Base-by-base conservation (phyloP, 2,888 invertebrate genomes). In the Caenorhabditis japonica region DNA sequence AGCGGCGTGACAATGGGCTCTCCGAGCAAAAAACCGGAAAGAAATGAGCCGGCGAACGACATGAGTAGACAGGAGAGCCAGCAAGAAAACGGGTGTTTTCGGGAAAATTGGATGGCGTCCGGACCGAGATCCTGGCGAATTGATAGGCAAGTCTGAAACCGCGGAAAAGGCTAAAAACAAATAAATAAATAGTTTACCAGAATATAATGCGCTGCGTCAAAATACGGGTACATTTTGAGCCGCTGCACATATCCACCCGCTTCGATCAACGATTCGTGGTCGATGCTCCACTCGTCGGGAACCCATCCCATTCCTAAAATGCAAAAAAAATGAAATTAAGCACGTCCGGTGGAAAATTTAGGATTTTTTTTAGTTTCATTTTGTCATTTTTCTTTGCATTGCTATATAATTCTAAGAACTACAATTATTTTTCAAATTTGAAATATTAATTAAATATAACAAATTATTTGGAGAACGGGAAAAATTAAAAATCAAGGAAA, bases 171-270 rank as follows among this genome's bases (percentile, higher is more conserved):
- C 27, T 41, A n/a, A n/a, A n/a, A n/a, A 2, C 19, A 36, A 12
- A 4, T 36, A 21, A 52, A 38, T 5, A 30, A 7, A 30, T 30
- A 30, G 7, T n/a, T 58, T 23, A 86, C 86, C 56, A 86, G 61
- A n/a, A 94, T 91, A 89, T 94, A 95, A 90, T 99, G 96, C 84
- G 97, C 97, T 87, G 97, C 93, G 89, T 99, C 97, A 90, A 99
- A 99, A 91, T 96, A 97, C 60, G 99, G 99, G 89, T 93, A 99
- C 97, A 99, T 97, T 91, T 97, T 96, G 84, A 97, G 91, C 90
- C 97, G 95, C 85, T 95, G 94, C 91, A 99, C 94, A 92, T 95
- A 94, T 90, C 96, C 96, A 91, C 97, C 97, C 91, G 97, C 92
- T 90, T 97, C 95, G 88, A 97, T 73, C 21, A 85, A 56, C 25